Evolutionary conservation across 2,113 vertebrate species (phyloP).

Genomic region (Anoura caudifer): DNA sequence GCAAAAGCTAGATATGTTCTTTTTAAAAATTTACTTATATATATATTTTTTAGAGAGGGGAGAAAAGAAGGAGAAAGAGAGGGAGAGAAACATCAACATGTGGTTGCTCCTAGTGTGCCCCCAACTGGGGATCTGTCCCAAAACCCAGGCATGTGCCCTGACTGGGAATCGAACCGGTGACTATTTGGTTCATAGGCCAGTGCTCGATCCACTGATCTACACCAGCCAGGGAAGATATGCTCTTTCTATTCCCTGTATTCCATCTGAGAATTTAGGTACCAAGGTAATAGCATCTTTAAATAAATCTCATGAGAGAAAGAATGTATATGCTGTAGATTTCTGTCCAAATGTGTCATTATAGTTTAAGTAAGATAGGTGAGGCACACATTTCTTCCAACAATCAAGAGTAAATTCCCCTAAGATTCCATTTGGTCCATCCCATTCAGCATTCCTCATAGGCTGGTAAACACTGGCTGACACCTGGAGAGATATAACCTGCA

Average conservation of each 20-base stretch:
- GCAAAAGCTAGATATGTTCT: not conserved
- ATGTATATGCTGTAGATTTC: not conserved
- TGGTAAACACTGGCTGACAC: not conserved
- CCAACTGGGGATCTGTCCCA: no score
- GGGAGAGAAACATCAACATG: no score
- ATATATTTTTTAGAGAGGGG: no score
- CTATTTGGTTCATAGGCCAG: no score
- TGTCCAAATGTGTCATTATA: not conserved
- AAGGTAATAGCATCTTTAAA: not conserved
- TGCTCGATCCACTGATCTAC: no score
- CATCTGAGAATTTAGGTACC: constrained; percentile 5
- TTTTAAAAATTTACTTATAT: not conserved
- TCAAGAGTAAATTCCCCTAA: not conserved
- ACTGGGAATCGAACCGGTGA: no score
- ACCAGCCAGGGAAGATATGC: not conserved
- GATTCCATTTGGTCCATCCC: not conserved
- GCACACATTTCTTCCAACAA: not conserved
- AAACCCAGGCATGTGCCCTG: no score
- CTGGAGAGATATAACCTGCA: not conserved
- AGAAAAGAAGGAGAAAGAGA: no score
- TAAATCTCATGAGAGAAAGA: constrained; percentile 8
- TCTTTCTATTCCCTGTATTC: not conserved
- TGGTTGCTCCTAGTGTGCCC: no score
- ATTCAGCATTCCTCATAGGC: not conserved
- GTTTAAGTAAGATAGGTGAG: not conserved